A percentile compares a stretch with the other conserved stretches of the same genome.
Evolutionary conservation across 1,140 invertebrate species (phyloP).

Genomic region (Drosophila baimaii): DNA sequence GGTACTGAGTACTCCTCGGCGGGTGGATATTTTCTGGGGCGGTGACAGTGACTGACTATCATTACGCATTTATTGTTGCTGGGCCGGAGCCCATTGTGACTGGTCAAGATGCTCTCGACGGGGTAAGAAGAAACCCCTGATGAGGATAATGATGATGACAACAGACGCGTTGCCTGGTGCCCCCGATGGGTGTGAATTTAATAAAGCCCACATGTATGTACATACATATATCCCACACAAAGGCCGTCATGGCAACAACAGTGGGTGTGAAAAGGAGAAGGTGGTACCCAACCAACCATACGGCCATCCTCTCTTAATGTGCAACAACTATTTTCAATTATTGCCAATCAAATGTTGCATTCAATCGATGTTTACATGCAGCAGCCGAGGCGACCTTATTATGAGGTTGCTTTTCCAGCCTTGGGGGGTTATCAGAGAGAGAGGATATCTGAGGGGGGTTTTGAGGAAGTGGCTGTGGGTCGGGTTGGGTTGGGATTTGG

Average conservation of each 20-base stretch:
- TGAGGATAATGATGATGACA: slow-evolving; percentile 44
- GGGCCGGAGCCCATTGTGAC: slow-evolving; percentile 48
- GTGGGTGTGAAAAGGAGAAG: slow-evolving; percentile 49
- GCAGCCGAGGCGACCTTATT: slow-evolving; percentile 38
- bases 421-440: slow-evolving; percentile 6
- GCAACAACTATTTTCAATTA: slow-evolving; percentile 84
- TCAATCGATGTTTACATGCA: slow-evolving; percentile 82
- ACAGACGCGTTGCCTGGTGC: slow-evolving; percentile 42
- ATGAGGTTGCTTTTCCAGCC: slow-evolving; percentile 53
- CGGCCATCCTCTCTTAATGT: slow-evolving; percentile 55
- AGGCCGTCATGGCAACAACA: slow-evolving; percentile 75
- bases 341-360: slow-evolving; percentile 84
- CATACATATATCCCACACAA: slow-evolving; percentile 31
- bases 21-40: slow-evolving; percentile 12
- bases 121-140: slow-evolving; percentile 23
- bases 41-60: slow-evolving; percentile 73
- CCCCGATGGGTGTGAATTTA: slow-evolving; percentile 74
- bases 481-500: background rate
- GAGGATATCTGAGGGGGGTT: slow-evolving; percentile 13
- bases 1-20: background rate
- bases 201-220: slow-evolving; percentile 61
- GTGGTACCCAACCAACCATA: background rate
- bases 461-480: background rate
- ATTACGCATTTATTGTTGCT: slow-evolving; percentile 78
- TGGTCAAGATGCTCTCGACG: slow-evolving; percentile 53